Conservation (phyloP, 2,888 invertebrate genomes). For the Serrognathus titanus region DNA sequence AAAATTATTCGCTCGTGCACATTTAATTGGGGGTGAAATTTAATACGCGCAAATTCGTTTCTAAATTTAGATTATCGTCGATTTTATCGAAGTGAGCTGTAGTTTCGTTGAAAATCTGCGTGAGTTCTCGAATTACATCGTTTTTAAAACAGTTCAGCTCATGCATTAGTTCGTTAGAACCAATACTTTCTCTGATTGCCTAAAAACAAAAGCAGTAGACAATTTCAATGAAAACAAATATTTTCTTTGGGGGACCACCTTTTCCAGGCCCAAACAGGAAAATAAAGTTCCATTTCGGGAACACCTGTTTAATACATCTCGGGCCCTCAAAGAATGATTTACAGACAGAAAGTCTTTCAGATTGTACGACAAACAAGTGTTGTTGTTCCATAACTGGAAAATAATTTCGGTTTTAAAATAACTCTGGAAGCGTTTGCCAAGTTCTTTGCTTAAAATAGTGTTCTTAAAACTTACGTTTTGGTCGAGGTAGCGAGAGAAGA, state of each 20-base stretch:
- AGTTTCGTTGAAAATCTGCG: too few relatives aligned
- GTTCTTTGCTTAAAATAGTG: constrained; percentile 6
- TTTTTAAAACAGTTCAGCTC: too few relatives aligned
- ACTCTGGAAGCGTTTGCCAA: not conserved
- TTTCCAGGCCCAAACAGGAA: constrained; percentile 15
- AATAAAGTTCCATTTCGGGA: constrained; percentile 20
- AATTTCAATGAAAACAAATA: too few relatives aligned
- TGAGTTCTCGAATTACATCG: too few relatives aligned
- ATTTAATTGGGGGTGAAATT: too few relatives aligned
- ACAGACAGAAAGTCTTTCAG: constrained; percentile 12
- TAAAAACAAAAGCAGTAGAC: too few relatives aligned
- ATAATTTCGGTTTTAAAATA: not conserved
- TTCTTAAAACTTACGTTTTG: constrained; percentile 20
- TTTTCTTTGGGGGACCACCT: constrained; percentile 13
- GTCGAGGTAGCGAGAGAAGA: constrained; percentile 24
- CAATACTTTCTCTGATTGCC: too few relatives aligned
- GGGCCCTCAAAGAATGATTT: constrained; percentile 12
- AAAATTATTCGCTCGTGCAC: too few relatives aligned
- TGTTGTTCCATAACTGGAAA: constrained; percentile 27
- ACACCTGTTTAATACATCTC: constrained; percentile 20
- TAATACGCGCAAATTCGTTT: too few relatives aligned
- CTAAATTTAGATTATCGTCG: too few relatives aligned
- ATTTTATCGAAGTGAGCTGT: too few relatives aligned
- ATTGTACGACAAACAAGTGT: constrained; percentile 26
- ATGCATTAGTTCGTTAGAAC: too few relatives aligned